Evolutionary conservation across 2,888 invertebrate genomes (phyloP), one percentile per base, ranked within the genome.

Genomic region (Cremastobaeus sp.): DNA sequence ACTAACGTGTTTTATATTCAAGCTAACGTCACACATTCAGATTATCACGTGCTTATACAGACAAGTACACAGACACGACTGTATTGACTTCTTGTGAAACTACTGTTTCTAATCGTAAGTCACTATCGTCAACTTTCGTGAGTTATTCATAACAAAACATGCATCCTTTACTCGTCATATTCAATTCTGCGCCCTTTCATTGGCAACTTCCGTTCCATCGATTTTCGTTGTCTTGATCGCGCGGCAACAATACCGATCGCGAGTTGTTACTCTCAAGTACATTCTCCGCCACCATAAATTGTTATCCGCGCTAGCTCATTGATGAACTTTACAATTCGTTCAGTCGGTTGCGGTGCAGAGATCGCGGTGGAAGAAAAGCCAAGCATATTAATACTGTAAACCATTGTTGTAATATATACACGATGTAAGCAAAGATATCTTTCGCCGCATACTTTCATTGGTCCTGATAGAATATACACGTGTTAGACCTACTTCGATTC

Each of bases 221-320:
- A 15, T 15, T 28, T 47, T 30, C n/a, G n/a, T n/a, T n/a, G n/a
- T n/a, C n/a, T n/a, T n/a, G n/a, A n/a, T 39, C 48, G 62, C 28
- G 37, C 30, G 37, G 8, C 52, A 66, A 54, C 54, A 37, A 60
- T 69, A 5, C 37, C 52, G 52, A 45, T 62, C 39, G 60, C 59
- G 60, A 57, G 32, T 43, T 30, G 25, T 41, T n/a, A n/a, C n/a
- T n/a, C n/a, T n/a, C n/a, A n/a, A n/a, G n/a, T n/a, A n/a, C n/a
- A n/a, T n/a, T n/a, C n/a, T n/a, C n/a, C n/a, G n/a, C n/a, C n/a
- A n/a, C n/a, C n/a, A n/a, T n/a, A n/a, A n/a, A n/a, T n/a, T 65
- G 65, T 65, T 72, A 66, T 72, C 60, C 55, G 72, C 68, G 62
- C 60, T 66, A 66, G 66, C 60, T 66, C 72, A 35, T 60, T 54